Evolutionary conservation across 2,888 invertebrate species (phyloP), one percentile per base, ranked within the genome.

Genomic region (Drosophila differens): DNA sequence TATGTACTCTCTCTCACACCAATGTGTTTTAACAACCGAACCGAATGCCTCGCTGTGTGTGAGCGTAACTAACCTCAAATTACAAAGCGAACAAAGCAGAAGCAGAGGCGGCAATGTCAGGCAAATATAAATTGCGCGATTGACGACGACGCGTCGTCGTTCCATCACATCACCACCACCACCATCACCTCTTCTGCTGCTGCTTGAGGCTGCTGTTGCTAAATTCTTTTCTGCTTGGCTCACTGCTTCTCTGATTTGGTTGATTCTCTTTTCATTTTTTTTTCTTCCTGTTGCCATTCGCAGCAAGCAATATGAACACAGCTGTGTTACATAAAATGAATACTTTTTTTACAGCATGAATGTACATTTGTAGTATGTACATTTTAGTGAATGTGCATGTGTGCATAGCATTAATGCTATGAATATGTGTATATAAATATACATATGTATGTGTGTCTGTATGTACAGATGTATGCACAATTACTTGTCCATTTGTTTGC

Each of bases 21-120:
- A 28, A 41, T 65, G 28, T 33, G 7, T 51, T 32, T 53, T 16
- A 58, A 58, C n/a, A 58, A 41, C 41, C 30, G 16, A n/a, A 37
- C 19, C 19, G 55, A 9, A 41, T 58, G 33, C 49, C 37, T 41
- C 44, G 22, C 25, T 22, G 54, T 63, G 49, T 61, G 44, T 32
- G 79, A 67, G 62, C 59, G 76, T 58, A 69, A 60, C 80, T 81
- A 81, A 81, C 81, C 81, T 81, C 83, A 81, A 81, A 83, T 69
- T 64, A 79, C 76, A 81, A 30, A 68, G 75, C 53, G 58, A 47
- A 62, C 62, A 47, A 44, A 63, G 28, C 55, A 60, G 47, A 47
- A 63, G 44, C 52, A 60, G 63, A 66, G 51, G 28, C 52, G 59
- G 61, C 58, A 55, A 60, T 62, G 41, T 49, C 63, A 64, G 61